A percentile compares a stretch with the other conserved stretches of the same genome.
phyloP scores from a whole-genome alignment of 2,888 invertebrate genomes.

The Ditylenchus weischeri region DNA sequence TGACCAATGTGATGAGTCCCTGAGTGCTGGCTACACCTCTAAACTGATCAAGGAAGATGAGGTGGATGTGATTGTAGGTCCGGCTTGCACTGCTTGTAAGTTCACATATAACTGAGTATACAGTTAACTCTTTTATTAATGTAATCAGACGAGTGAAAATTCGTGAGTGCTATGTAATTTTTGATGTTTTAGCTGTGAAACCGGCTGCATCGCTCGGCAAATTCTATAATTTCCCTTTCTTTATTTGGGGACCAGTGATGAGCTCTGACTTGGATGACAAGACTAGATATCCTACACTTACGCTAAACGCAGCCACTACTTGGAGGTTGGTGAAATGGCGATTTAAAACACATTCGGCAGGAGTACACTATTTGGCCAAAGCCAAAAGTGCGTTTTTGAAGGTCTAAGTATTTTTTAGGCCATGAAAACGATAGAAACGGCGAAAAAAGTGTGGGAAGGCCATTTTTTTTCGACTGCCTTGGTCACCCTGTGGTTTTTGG shows the following conservation, averaged over 20 bases:
- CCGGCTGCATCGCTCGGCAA: conserved; percentile 30
- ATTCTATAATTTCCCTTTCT: conserved; percentile 38
- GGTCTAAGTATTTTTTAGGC: too few relatives aligned
- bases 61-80: conserved; percentile 40
- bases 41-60: conserved; percentile 30
- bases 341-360: too few relatives aligned
- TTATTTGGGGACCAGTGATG: conserved; percentile 40
- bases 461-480: too few relatives aligned
- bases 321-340: neutral
- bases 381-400: too few relatives aligned
- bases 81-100: conserved; percentile 33
- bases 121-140: too few relatives aligned
- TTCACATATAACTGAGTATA: neutral
- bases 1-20: conserved; percentile 43
- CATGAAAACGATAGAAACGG: too few relatives aligned
- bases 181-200: conserved; percentile 27
- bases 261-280: conserved; percentile 33
- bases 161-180: neutral
- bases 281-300: conserved; percentile 31
- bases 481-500: too few relatives aligned
- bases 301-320: conserved; percentile 9
- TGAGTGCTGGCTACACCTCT: conserved; percentile 36
- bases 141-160: too few relatives aligned
- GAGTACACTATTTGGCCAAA: too few relatives aligned
- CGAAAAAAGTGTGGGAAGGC: too few relatives aligned